Percentiles rank a stretch among this genome's conserved stretches.
Evolutionary conservation across 1,140 invertebrate species (phyloP).

Genomic region (Tyrophagus putrescentiae): DNA sequence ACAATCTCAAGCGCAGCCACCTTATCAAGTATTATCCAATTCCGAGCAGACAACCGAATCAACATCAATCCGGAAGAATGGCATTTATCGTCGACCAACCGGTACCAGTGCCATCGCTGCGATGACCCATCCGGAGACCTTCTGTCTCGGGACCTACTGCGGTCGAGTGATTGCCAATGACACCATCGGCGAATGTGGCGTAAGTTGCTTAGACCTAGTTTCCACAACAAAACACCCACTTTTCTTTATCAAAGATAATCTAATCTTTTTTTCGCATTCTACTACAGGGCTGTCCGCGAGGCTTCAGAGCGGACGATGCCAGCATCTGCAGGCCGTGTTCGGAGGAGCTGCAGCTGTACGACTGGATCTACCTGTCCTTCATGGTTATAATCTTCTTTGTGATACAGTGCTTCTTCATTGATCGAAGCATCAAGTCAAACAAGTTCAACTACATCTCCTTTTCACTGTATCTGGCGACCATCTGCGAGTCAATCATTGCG

Average conservation of each 20-base stretch:
- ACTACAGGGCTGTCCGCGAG: conserved; percentile 16
- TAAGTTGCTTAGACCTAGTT: conserved; percentile 24
- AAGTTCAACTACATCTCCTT: conserved; percentile 49
- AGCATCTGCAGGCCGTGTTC: conserved; percentile 60
- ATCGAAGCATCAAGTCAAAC: conserved; percentile 55
- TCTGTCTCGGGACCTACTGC: conserved; percentile 72
- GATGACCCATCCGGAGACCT: neutral
- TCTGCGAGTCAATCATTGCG: conserved; percentile 58
- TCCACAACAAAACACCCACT: conserved; percentile 29
- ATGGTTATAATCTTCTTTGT: conserved; percentile 71
- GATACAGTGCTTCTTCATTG: conserved; percentile 80
- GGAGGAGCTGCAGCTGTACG: conserved; percentile 62
- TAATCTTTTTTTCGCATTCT: conserved; percentile 36
- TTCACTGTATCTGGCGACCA: conserved; percentile 54
- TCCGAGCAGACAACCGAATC: no score
- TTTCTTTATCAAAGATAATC: conserved; percentile 56
- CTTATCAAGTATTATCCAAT: no score
- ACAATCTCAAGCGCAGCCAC: no score
- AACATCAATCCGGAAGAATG: no score
- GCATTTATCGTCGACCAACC: no score
- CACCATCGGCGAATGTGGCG: conserved; percentile 34
- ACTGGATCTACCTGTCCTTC: conserved; percentile 83
- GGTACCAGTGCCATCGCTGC: no score
- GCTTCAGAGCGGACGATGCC: conserved; percentile 36
- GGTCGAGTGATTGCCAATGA: conserved; percentile 51